Conservation (phyloP, 2,113 vertebrate species). For the Leuciscus idus region DNA sequence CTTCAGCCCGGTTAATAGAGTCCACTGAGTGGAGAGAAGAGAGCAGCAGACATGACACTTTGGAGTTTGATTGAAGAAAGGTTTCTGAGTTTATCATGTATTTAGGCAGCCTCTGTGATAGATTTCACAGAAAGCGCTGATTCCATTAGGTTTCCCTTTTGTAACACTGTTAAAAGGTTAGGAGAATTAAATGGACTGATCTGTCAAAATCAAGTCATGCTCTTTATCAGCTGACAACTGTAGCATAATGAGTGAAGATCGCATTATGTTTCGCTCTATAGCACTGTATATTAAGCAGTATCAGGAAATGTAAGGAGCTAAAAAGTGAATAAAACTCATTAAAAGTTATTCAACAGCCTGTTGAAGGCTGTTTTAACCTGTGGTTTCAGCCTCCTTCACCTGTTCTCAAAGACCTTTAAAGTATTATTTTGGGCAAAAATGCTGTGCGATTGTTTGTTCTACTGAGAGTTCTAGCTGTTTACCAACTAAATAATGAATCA, state of each 20-base stretch:
- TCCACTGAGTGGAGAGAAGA: neutral
- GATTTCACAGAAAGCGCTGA: neutral
- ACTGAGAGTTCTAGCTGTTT: neutral
- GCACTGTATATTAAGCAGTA: neutral
- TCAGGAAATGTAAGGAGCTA: neutral
- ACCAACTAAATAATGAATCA: neutral
- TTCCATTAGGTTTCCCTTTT: conserved; percentile 2
- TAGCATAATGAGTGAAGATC: neutral
- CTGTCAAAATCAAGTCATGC: neutral
- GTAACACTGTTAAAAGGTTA: conserved; percentile 4
- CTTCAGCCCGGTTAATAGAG: neutral
- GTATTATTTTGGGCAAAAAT: no score
- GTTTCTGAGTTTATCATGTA: conserved; percentile 26
- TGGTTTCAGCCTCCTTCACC: neutral
- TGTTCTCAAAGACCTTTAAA: no score
- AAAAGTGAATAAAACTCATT: neutral
- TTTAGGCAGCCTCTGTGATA: neutral
- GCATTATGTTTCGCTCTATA: neutral
- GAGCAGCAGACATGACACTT: neutral
- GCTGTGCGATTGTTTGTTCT: neutral
- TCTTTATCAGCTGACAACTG: neutral
- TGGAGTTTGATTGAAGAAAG: conserved; percentile 9
- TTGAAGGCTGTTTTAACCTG: neutral
- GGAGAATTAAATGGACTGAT: neutral
- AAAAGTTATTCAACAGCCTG: no score